Evolutionary conservation across 2,797 vertebrate genomes (phyloP).

Genomic region (Semotilus atromaculatus): DNA sequence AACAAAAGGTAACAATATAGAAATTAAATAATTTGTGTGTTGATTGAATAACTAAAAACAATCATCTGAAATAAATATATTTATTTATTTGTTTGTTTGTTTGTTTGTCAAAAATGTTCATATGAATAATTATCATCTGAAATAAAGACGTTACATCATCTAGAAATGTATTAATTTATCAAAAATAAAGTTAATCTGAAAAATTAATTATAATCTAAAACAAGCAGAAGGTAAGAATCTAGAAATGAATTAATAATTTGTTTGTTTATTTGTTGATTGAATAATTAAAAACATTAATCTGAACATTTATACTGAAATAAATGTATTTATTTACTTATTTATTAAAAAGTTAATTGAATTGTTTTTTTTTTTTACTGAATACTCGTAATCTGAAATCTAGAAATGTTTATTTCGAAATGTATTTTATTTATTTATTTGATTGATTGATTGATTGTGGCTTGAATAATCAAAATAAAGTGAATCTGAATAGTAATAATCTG

Average conservation of each 20-base stretch:
- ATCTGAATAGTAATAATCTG: not conserved
- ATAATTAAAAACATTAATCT: not conserved
- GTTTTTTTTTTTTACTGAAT: not conserved
- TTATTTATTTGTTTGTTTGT: too few relatives aligned
- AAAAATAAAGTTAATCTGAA: not conserved
- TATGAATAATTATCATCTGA: not conserved
- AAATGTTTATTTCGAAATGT: not conserved
- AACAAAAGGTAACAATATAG: too few relatives aligned
- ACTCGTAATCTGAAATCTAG: not conserved
- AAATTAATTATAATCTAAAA: not conserved
- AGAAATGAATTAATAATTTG: too few relatives aligned
- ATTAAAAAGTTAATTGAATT: not conserved
- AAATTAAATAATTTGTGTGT: too few relatives aligned
- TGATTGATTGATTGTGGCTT: too few relatives aligned
- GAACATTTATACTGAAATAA: not conserved
- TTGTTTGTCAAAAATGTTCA: not conserved
- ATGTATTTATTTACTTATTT: not conserved
- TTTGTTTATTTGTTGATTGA: too few relatives aligned
- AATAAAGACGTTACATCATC: not conserved
- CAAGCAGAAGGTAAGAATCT: not conserved
- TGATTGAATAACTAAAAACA: too few relatives aligned
- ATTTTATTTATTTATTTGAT: too few relatives aligned
- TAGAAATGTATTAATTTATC: not conserved
- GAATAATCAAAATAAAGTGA: not conserved
- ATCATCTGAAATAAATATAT: not conserved